These are phyloP conservation scores for Stegodyphus mimosarum DNA, from an alignment of 1,140 invertebrate species.

Conservation along the genomic window DNA sequence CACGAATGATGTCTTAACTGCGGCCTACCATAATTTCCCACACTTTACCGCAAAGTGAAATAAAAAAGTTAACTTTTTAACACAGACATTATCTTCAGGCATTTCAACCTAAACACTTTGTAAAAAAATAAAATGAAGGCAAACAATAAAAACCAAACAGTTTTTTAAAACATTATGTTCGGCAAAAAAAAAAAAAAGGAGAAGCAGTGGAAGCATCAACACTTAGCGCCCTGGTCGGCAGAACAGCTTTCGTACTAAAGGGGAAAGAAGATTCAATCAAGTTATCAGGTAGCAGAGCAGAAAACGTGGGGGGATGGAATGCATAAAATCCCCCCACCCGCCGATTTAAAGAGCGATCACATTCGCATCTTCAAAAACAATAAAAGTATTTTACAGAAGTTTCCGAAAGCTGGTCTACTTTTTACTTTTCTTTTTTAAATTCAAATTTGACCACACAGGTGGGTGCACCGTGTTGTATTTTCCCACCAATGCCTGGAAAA, in stretches of 20 bases:
- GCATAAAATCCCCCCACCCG: background rate
- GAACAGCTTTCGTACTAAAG: conserved; percentile 7
- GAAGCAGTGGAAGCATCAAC: background rate
- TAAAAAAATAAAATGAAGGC: too few relatives aligned
- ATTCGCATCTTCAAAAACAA: conserved; percentile 39
- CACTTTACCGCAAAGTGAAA: too few relatives aligned
- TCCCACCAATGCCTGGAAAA: conserved; percentile 45
- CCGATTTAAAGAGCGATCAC: background rate
- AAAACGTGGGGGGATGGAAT: background rate
- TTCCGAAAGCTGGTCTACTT: conserved; percentile 6
- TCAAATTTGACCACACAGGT: conserved; percentile 9
- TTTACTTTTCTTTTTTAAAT: background rate
- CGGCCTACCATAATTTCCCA: too few relatives aligned
- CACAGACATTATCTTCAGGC: too few relatives aligned
- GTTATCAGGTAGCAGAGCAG: conserved; percentile 11
- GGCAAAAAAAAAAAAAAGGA: background rate
- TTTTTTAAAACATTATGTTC: background rate
- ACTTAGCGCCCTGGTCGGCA: conserved; percentile 8
- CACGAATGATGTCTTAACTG: too few relatives aligned
- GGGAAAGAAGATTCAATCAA: conserved; percentile 39
- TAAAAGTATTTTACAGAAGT: conserved; percentile 39
- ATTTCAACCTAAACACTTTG: too few relatives aligned
- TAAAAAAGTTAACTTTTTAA: too few relatives aligned
- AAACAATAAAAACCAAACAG: background rate
- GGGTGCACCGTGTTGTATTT: conserved; percentile 38